Base-by-base conservation (phyloP, 2,113 vertebrate genomes). In the Lasiurus cinereus region DNA sequence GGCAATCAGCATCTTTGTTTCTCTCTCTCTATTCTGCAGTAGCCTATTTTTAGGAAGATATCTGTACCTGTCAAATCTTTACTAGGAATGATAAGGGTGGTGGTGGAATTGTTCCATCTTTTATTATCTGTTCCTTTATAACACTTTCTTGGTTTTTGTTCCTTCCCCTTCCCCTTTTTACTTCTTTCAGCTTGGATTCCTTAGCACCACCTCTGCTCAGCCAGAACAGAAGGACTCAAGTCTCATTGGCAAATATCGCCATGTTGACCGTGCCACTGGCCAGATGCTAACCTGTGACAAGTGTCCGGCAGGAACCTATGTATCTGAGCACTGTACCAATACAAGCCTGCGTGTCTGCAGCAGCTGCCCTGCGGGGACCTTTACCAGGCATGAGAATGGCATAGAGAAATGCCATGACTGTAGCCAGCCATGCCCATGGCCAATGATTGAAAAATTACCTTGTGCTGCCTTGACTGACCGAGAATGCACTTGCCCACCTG, bases 281-380 rank as follows among this genome's bases (percentile, higher is more conserved):
- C 96, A 97, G 96, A 98, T 98, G 97, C 98, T 99, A 96, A 98
- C 98, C 93, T 99, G 99, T n/a, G 98, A 99, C 98, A 99, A 99
- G 97, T 99, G 99, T 98, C 99, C 99, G 0, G 99, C 99, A 8
- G 99, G 99, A 96, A 99, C 99, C 64, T 98, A 99, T 0, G 99
- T 99, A 90, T 99, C 99, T 1, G 97, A 98, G 86, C 99, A 99
- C 83, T 99, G 99, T 97, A 99, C 99, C 11, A 96, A 97, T 76
- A 97, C 93, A 15, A 98, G 98, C 22, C 98, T 99, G 96, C 98
- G 99, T n/a, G 99, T 99, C 97, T 99, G 99, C 98, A 99, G 98
- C 96, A 98, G 98, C 36, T 99, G 99, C 86, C 98, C 98, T 0
- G 89, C 91, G 0, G 99, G 98, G 90, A 99, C 99, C 50, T 99